Percentiles rank a stretch among this genome's conserved stretches.
These are phyloP conservation scores for Eupithecia insigniata DNA, from an alignment of 2,888 invertebrate species.

Conservation along the genomic window DNA sequence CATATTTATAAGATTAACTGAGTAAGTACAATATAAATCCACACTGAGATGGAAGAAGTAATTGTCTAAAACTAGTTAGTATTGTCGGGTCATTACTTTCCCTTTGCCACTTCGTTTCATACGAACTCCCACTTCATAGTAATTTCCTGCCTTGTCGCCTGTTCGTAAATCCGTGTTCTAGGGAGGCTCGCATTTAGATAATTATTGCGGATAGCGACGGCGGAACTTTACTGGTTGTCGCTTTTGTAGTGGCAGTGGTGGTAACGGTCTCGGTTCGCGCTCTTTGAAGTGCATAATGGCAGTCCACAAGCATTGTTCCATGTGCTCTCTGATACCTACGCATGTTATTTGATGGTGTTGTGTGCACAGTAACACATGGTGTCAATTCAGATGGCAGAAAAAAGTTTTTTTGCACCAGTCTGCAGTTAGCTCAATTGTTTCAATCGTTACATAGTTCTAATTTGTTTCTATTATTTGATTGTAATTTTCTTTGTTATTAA, in stretches of 20 bases:
- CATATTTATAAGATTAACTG: no score
- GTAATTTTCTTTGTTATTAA: no score
- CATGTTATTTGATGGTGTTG: conserved; percentile 49
- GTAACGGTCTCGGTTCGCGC: conserved; percentile 57
- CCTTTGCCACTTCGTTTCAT: background rate
- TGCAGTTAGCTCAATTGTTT: no score
- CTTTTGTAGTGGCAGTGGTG: conserved; percentile 54
- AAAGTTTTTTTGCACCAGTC: no score
- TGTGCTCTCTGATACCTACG: conserved; percentile 32
- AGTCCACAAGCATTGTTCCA: conserved; percentile 65
- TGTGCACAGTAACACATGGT: conserved; percentile 12
- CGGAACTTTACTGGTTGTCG: conserved; percentile 67
- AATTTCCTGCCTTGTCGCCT: conserved; percentile 41
- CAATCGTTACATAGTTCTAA: no score
- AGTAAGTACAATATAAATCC: no score
- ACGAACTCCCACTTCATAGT: conserved; percentile 20
- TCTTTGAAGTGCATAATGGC: conserved; percentile 73
- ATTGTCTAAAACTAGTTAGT: background rate
- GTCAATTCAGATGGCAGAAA: no score
- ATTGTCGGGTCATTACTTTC: background rate
- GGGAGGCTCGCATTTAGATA: conserved; percentile 75
- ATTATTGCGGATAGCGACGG: conserved; percentile 66
- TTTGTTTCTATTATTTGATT: no score
- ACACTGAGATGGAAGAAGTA: background rate
- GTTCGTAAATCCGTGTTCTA: conserved; percentile 53